Percentiles rank a stretch among this genome's conserved stretches.
phyloP scores from a whole-genome alignment of 1,140 invertebrate species.

The Trichonephila inaurata region DNA sequence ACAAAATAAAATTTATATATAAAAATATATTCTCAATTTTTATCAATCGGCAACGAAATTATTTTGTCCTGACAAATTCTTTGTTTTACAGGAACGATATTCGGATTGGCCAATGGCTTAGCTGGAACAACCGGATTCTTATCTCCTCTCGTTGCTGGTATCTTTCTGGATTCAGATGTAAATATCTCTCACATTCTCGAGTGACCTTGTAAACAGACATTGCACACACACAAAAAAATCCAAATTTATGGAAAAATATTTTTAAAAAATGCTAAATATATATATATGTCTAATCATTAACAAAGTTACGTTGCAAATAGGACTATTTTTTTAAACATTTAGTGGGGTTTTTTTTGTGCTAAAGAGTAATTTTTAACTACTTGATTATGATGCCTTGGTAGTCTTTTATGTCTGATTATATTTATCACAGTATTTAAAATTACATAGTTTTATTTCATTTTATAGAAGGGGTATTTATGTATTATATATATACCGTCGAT shows the following conservation, averaged over 20 bases:
- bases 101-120: conserved; percentile 73
- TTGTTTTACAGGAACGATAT: conserved; percentile 81
- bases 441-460: too few relatives aligned
- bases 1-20: background rate
- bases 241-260: background rate
- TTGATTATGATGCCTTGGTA: too few relatives aligned
- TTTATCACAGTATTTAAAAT: too few relatives aligned
- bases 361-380: too few relatives aligned
- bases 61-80: background rate
- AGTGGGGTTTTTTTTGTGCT: too few relatives aligned
- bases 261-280: background rate
- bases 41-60: background rate
- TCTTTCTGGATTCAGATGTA: conserved; percentile 74
- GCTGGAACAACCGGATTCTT: conserved; percentile 75
- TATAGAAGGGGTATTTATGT: too few relatives aligned
- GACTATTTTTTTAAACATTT: too few relatives aligned
- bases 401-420: too few relatives aligned
- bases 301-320: too few relatives aligned
- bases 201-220: background rate
- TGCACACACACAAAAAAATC: background rate
- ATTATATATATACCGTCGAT: too few relatives aligned
- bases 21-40: background rate
- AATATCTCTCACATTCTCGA: background rate
- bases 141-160: conserved; percentile 71
- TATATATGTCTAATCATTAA: background rate